Evolutionary conservation across 2,888 invertebrate genomes (phyloP).

Genomic region (Drosophila anomalata): DNA sequence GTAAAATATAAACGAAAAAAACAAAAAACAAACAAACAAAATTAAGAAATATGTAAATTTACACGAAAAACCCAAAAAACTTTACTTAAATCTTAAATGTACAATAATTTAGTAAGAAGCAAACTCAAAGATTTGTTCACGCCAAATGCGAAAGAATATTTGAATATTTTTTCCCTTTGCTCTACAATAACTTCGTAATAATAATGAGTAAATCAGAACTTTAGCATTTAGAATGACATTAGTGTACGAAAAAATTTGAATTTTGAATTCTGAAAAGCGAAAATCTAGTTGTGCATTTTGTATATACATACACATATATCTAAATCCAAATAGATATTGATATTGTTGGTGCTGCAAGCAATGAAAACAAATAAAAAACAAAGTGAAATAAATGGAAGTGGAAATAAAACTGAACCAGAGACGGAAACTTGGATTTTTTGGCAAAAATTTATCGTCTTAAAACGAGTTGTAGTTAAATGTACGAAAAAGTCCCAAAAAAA

Average conservation of each 20-base stretch:
- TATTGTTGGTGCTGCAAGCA: slow-evolving; percentile 76
- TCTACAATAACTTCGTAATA: slow-evolving; percentile 53
- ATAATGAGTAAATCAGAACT: slow-evolving; percentile 46
- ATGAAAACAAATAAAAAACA: slow-evolving; percentile 58
- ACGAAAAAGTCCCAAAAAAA: no score
- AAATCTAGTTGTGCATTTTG: slow-evolving; percentile 76
- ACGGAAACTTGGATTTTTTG: slow-evolving; percentile 16
- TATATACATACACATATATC: slow-evolving; percentile 59
- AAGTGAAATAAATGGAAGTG: slow-evolving; percentile 21
- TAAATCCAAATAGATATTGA: slow-evolving; percentile 54
- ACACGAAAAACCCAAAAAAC: slow-evolving; percentile 25
- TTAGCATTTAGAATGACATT: slow-evolving; percentile 63
- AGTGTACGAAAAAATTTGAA: slow-evolving; percentile 57
- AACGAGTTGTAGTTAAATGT: slow-evolving; percentile 33
- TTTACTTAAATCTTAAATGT: slow-evolving; percentile 56
- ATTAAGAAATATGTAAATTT: slow-evolving; percentile 32
- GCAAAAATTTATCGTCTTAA: slow-evolving; percentile 52
- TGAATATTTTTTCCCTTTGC: slow-evolving; percentile 52
- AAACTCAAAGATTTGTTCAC: slow-evolving; percentile 62
- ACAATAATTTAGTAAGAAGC: slow-evolving; percentile 60
- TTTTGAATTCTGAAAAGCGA: slow-evolving; percentile 69
- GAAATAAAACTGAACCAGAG: slow-evolving; percentile 25
- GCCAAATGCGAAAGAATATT: slow-evolving; percentile 64
- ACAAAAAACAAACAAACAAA: slow-evolving; percentile 31
- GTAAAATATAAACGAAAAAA: slow-evolving; percentile 16